phyloP scores from a whole-genome alignment of 2,888 invertebrate genomes.

The Troides oblongomaculatus region DNA sequence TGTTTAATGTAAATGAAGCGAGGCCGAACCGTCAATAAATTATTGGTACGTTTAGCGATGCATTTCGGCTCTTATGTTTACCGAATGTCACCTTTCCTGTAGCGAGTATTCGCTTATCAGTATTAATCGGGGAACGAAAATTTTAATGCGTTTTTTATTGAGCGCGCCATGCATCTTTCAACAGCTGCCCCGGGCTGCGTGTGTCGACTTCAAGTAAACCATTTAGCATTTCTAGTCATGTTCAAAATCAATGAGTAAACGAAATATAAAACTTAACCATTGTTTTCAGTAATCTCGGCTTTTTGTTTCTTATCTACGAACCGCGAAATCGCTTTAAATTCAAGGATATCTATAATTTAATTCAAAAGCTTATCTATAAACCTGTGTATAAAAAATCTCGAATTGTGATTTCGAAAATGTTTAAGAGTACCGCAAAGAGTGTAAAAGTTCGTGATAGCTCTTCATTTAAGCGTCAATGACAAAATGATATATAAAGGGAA shows the following conservation, averaged over 20 bases:
- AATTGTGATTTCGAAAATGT: not conserved
- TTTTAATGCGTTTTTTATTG: conserved; percentile 61
- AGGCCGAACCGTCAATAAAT: conserved; percentile 73
- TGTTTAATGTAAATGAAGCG: conserved; percentile 79
- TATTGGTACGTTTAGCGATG: conserved; percentile 69
- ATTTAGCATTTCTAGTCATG: conserved; percentile 29
- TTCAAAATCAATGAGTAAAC: conserved; percentile 25
- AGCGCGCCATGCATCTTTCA: conserved; percentile 41
- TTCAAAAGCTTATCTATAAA: too few species aligned
- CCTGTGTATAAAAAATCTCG: too few species aligned
- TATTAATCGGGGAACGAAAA: conserved; percentile 55
- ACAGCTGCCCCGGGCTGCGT: conserved; percentile 52
- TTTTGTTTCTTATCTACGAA: conserved; percentile 11
- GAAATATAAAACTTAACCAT: conserved; percentile 19
- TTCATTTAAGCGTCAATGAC: conserved; percentile 73
- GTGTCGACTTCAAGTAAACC: conserved; percentile 25
- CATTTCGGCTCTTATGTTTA: conserved; percentile 65
- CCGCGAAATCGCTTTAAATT: not conserved
- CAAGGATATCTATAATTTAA: not conserved
- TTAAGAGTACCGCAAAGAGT: not conserved
- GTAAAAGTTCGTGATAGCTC: conserved; percentile 61
- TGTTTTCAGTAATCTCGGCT: conserved; percentile 20
- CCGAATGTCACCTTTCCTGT: conserved; percentile 77
- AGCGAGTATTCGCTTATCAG: conserved; percentile 63
- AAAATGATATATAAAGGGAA: conserved; percentile 71